Evolutionary conservation across 92 coral and sea anemone species (phyloP), one percentile per base, ranked within the genome.

Genomic region (Siderastrea radians): DNA sequence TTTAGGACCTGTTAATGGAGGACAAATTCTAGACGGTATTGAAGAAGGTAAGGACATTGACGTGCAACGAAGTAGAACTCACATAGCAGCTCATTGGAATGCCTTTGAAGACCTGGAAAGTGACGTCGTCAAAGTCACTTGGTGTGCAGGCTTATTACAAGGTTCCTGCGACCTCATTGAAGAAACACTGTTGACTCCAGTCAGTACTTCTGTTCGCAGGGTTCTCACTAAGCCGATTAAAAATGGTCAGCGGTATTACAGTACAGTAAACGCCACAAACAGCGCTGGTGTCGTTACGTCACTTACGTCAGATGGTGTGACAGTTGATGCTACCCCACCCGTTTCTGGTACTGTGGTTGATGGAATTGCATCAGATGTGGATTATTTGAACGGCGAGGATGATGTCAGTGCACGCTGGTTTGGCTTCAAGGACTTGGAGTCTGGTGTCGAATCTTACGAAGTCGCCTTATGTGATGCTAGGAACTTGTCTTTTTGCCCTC

Each of bases 21-120:
- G 80, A 16, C 48, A 78, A 50, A 66, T 98, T 43, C 49, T 75
- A 4, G 98, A 95, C 64, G 99, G 99, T 17, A 62, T 49, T 4
- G 82, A 92, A 15, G 86, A 87, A 75, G 91, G 93, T 6, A 50
- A 75, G 81, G 98, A 92, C 76, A 81, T 89, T 54, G 96, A 94
- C 81, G 89, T 89, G 65, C 98, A 94, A 77, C 92, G n/a, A 57
- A 88, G 96, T 60, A 76, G 83, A 59, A 77, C 47, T 12, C 90
- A 75, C 49, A 87, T 98, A 66, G 66, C 82, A 38, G 99, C 98
- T 50, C 82, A 92, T 60, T 98, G 98, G 98, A 91, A 73, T 49
- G 78, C 77, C 2, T 91, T 96, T 50, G 98, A 94, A 59, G 99
- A 98, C 72, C 93, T 93, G 44, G 99, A 98, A 68, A 98, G 99